These are phyloP conservation scores for Periphyllus acericola DNA, from an alignment of 2,888 invertebrate genomes.

Conservation along the genomic window DNA sequence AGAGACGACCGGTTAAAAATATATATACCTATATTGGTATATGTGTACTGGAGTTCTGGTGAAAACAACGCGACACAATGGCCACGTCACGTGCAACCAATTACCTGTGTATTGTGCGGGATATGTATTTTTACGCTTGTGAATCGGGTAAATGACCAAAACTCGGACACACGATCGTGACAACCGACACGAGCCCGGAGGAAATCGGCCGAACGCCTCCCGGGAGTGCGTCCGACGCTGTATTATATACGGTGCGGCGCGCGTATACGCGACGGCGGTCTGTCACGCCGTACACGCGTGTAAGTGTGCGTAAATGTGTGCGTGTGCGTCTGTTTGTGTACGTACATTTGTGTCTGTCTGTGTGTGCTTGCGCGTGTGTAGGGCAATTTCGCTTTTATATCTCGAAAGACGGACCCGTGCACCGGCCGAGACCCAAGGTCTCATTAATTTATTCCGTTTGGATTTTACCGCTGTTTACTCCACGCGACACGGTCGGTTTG, in stretches of 20 bases:
- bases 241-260: no score
- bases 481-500: not conserved
- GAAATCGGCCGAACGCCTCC: slow-evolving; percentile 27
- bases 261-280: not conserved
- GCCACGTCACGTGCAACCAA: slow-evolving; percentile 61
- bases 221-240: not conserved
- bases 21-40: not conserved
- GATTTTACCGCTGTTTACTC: not conserved
- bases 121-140: slow-evolving; percentile 54
- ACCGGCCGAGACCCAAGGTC: not conserved
- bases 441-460: slow-evolving; percentile 28
- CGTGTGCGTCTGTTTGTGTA: not conserved
- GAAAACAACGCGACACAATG: slow-evolving; percentile 53
- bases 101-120: slow-evolving; percentile 58
- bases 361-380: not conserved
- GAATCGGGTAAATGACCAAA: slow-evolving; percentile 61
- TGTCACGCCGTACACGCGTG: not conserved
- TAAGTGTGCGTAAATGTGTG: not conserved
- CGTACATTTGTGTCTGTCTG: not conserved
- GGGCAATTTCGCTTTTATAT: not conserved
- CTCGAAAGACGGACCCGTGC: not conserved
- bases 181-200: slow-evolving; percentile 57
- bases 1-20: not conserved
- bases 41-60: not conserved
- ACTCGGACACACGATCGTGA: slow-evolving; percentile 58